Evolutionary conservation across 2,888 invertebrate species (phyloP), one percentile per base, ranked within the genome.

Genomic region (Pseudococcus jackbeardsleyi): DNA sequence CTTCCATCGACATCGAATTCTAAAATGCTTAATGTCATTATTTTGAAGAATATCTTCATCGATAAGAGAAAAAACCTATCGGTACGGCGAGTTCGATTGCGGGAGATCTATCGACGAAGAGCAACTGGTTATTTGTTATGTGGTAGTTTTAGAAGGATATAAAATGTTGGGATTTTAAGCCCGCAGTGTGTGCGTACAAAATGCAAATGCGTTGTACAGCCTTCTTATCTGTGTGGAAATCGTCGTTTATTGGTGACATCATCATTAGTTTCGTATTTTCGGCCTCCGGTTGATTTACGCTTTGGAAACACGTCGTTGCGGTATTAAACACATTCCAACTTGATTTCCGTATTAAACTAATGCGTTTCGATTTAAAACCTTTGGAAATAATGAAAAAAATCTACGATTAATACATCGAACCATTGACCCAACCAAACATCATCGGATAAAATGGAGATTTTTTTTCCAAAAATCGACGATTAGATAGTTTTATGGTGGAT

Each of bases 201-300:
- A 82, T 82, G 79, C 79, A 82, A 82, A 82, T 82, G 79, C 46
- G 42, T 82, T 46, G 46, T 33, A 8, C 15, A 33, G 72, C 33
- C 46, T 46, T 46, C 79, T 82, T 82, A 82, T 46, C 79, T 46
- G 79, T 11, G 79, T 82, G 19, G 79, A 82, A 46, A 82, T 82
- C 79, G 79, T 82, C 79, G 79, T 82, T 82, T 82, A 82, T 82
- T 82, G 79, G 79, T 82, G 79, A 82, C 79, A 82, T 82, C 79
- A 82, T 82, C 79, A 82, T 82, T 82, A 82, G 79, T 46, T 82
- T 82, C 26, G 79, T 82, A 82, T 82, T 72, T 82, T 46, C 46
- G 79, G 79, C 46, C 42, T 42, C 46, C 46, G 42, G 72, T 72
- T 72, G 42, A 82, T 42, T 46, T 82, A 82, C 72, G 46, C 46